Percentiles rank a stretch among this genome's conserved stretches.
phyloP scores from a whole-genome alignment of 1,140 invertebrate species.

The Antheraea mylitta region DNA sequence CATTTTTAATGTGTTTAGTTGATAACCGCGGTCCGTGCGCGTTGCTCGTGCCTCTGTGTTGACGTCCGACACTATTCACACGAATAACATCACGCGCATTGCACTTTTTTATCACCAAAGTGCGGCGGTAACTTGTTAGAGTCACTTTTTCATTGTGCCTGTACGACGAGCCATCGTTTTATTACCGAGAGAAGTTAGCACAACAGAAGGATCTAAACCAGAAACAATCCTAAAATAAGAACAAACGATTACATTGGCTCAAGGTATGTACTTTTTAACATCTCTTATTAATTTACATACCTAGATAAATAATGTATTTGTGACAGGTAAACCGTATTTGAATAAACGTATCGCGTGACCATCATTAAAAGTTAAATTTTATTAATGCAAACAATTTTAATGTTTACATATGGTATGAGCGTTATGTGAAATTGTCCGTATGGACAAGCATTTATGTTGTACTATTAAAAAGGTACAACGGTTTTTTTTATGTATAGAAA shows the following conservation, averaged over 20 bases:
- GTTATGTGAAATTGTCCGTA: background rate
- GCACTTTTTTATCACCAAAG: conserved; percentile 21
- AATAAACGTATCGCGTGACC: background rate
- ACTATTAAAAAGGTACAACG: background rate
- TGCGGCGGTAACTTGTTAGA: background rate
- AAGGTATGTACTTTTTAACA: conserved; percentile 26
- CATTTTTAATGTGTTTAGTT: conserved; percentile 71
- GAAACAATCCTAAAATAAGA: background rate
- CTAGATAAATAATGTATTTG: conserved; percentile 32
- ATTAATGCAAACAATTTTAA: background rate
- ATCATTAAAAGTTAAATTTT: background rate
- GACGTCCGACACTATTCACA: conserved; percentile 19
- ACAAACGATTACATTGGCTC: conserved; percentile 19
- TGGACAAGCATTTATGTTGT: background rate
- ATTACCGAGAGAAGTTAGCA: background rate
- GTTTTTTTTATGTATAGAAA: background rate
- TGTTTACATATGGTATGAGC: background rate
- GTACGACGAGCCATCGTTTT: background rate
- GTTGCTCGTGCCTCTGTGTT: conserved; percentile 40
- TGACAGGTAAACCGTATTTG: conserved; percentile 22
- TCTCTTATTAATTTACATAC: conserved; percentile 26
- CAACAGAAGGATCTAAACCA: background rate
- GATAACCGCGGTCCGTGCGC: conserved; percentile 57
- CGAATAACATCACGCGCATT: conserved; percentile 23
- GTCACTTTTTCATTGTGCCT: background rate